Base-by-base conservation (phyloP, 1,140 invertebrate species). In the Drosophila lacertosa region DNA sequence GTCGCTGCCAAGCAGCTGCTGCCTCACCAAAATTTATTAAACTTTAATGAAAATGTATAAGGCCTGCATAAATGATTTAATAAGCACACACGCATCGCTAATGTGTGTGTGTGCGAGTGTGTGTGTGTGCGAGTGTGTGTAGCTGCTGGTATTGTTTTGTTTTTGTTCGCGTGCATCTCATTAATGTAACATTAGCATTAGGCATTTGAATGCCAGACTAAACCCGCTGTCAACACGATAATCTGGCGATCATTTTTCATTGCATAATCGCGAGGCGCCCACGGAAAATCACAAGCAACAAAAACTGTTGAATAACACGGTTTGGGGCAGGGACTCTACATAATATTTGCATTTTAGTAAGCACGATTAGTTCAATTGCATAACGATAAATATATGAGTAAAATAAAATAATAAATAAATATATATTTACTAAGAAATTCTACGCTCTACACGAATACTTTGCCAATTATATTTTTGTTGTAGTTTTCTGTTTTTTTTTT, bases 11-110 rank as follows among this genome's bases (percentile, higher is more conserved):
- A 75, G 66, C 82, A 88, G 76, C 74, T 88, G 81, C 69, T 74
- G 71, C 20, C 48, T 18, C 51, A 37, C 50, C 33, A 50, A 75
- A 83, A 75, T 89, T 67, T 71, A 88, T 88, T 71, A 88, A 88
- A 88, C 75, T 88, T 88, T 89, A 88, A 88, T 89, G 83, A 89
- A 88, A 89, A 89, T 89, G 78, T 88, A 88, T 88, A 83, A 82
- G 69, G 78, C 71, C 69, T 88, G 82, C 82, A 88, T 88, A 80
- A 88, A 88, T 88, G 82, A 88, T 88, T 88, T 64, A 88, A 77
- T 78, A 88, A 81, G 59, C 77, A 65, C 50, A 70, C 60, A 42
- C 50, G 33, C 42, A 37, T 29, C 50, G n/a, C 33, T 16, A 7
- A 33, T 59, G 33, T 24, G 44, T 33, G 29, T 54, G 26, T 7